Evolutionary conservation across 2,113 vertebrate genomes (phyloP), one percentile per base, ranked within the genome.

Genomic region (Sorex fumeus): DNA sequence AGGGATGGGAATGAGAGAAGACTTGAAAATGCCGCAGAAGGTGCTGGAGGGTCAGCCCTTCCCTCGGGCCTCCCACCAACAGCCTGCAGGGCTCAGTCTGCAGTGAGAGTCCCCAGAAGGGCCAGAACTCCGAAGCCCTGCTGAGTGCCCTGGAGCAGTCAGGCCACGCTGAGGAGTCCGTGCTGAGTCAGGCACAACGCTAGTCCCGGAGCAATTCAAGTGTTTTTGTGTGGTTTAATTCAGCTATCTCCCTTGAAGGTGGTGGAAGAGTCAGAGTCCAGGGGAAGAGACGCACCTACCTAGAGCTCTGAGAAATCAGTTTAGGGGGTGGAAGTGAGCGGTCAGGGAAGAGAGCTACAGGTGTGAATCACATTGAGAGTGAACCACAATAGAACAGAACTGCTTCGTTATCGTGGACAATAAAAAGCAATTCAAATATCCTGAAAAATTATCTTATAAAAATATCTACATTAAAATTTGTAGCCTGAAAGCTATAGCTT

Each of bases 391-490:
- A 84, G 93, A 95, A 92, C 84, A 53, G 27, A 94, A 94, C 47
- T 72, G 60, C 75, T 87, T 94, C 83, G 74, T 97, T 82, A 94
- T 2, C 84, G 25, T 87, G n/a, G 11, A 96, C 93, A 95, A 97
- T 97, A 98, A 97, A 98, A 98, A 97, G 95, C 88, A 88, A 98
- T 96, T 97, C 82, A 95, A 96, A 97, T 95, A 96, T 70, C 93
- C 36, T 97, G 96, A 95, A 80, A 97, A 98, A 97, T 95, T 85
- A 94, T 97, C 90, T 97, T 98, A 98, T 96, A 98, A 98, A 98
- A 98, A 98, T 98, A 98, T 97, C 96, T 97, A 98, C 97, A 97
- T 94, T 97, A 97, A 95, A 97, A 97, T 94, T 96, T 19, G 95
- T 97, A 97, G 97, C 97, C 50, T 97, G 95, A 97, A 95, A 87